Percentiles rank a stretch among this genome's conserved stretches.
Evolutionary conservation across 2,113 vertebrate species (phyloP).

Genomic region (Glareola pratincola): DNA sequence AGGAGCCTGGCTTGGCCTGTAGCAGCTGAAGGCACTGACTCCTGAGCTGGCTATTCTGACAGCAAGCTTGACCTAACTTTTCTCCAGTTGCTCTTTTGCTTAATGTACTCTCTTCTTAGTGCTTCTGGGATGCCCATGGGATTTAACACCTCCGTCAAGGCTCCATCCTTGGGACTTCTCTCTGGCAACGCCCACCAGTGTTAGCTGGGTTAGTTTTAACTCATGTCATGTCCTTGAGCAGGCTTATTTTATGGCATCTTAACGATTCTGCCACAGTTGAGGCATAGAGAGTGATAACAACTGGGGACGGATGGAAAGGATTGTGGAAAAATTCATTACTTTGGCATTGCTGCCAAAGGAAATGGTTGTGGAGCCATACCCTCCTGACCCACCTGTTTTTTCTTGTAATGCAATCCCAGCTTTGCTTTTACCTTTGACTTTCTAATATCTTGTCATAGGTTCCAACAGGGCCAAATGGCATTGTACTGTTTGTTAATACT

Average conservation of each 20-base stretch:
- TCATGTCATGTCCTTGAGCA: neutral
- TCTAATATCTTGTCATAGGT: neutral
- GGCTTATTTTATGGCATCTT: neutral
- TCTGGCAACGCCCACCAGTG: neutral
- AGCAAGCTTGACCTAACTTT: neutral
- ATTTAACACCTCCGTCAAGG: too few relatives aligned
- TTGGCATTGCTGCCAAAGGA: neutral
- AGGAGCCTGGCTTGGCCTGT: neutral
- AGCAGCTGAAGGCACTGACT: neutral
- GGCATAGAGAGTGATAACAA: neutral
- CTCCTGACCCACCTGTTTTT: neutral
- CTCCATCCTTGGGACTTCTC: neutral
- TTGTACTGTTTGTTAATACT: neutral
- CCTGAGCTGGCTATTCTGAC: neutral
- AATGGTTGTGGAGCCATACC: neutral
- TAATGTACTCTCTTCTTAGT: neutral
- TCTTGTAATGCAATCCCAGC: neutral
- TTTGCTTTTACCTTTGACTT: neutral
- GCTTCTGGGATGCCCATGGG: neutral
- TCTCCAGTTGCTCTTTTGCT: neutral
- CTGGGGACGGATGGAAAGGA: neutral
- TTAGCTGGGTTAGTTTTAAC: neutral
- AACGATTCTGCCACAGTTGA: neutral
- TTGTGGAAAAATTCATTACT: fast-evolving
- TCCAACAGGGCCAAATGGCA: fast-evolving